Percentiles rank a stretch among this genome's conserved stretches.
These are phyloP conservation scores for Tinea pellionella DNA, from an alignment of 2,888 invertebrate genomes.

Conservation along the genomic window DNA sequence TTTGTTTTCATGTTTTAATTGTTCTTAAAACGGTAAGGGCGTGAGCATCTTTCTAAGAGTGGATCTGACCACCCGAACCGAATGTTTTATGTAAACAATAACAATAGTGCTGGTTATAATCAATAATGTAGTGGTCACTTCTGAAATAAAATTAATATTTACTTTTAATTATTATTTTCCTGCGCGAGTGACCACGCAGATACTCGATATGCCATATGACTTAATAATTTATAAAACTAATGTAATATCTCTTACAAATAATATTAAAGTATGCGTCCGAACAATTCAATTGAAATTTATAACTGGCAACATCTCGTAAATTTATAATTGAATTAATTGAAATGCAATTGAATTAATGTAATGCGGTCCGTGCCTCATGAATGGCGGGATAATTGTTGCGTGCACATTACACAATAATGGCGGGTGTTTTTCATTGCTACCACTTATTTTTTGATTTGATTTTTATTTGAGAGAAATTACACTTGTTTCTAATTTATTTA, in stretches of 20 bases:
- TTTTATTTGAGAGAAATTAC: background rate
- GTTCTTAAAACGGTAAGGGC: too few species aligned
- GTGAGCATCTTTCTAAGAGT: too few species aligned
- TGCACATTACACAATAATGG: conserved; percentile 19
- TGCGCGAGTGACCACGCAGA: background rate
- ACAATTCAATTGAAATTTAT: conserved; percentile 37
- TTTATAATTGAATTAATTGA: conserved; percentile 50
- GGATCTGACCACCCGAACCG: too few species aligned
- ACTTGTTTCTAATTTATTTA: background rate
- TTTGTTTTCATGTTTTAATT: too few species aligned
- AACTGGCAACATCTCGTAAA: conserved; percentile 60
- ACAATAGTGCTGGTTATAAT: too few species aligned
- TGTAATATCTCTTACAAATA: background rate
- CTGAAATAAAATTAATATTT: background rate
- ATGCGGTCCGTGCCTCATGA: conserved; percentile 27
- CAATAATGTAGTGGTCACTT: background rate
- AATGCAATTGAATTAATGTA: conserved; percentile 29
- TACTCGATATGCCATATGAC: background rate
- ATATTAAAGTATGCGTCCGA: background rate
- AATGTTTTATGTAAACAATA: too few species aligned
- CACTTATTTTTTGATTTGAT: background rate
- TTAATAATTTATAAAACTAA: background rate
- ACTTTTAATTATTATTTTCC: background rate
- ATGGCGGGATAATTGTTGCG: conserved; percentile 41
- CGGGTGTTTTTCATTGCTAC: too few species aligned